Base-by-base conservation (phyloP, 2,797 vertebrate genomes). In the Parauchenoglanis ngamensis region DNA sequence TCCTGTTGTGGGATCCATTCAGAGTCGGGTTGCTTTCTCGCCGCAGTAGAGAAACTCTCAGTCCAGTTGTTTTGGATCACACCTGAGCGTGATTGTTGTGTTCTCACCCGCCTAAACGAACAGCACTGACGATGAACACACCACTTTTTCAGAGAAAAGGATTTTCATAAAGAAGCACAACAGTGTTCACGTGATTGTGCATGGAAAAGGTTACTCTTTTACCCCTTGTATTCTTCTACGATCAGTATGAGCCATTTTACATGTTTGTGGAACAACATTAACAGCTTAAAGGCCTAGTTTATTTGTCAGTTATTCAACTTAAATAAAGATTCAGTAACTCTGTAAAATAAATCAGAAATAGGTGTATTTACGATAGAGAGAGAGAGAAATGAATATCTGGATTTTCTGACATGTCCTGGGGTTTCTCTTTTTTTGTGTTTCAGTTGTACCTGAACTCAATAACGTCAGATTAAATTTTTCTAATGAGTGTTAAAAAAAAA, bases 401-500 rank as follows among this genome's bases (percentile, higher is more conserved):
- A 28, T 23, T 73, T 15, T 19, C 7, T 65, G 80, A 83, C 15
- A 68, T 44, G 2, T 70, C 21, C 82, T 40, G 46, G 82, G 12
- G 70, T 10, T 12, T 59, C 31, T 80, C 1, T 49, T 49, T 49
- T 49, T 49, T 49, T 84, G 67, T 19, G 52, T 84, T 84, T 57
- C 83, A 73, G 1, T 7, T 5, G 0, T 40, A 84, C 40, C 10
- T 49, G 52, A 59, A 70, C 65, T 84, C 23, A 72, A 25, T n/a
- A 35, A 31, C 23, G 23, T 25, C 49, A 72, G 83, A 56, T 72
- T 56, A 4, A n/a, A 72, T 72, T 72, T 40, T 84, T 72, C 83
- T 84, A 84, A 84, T 72, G 67, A 84, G 31, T 31, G 52, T 72
- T 57, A 73, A 84, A 84, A 49, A 49, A 49, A 40, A 72, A 56